Conservation (phyloP, 2,888 invertebrate species). For the Mythimna impura region DNA sequence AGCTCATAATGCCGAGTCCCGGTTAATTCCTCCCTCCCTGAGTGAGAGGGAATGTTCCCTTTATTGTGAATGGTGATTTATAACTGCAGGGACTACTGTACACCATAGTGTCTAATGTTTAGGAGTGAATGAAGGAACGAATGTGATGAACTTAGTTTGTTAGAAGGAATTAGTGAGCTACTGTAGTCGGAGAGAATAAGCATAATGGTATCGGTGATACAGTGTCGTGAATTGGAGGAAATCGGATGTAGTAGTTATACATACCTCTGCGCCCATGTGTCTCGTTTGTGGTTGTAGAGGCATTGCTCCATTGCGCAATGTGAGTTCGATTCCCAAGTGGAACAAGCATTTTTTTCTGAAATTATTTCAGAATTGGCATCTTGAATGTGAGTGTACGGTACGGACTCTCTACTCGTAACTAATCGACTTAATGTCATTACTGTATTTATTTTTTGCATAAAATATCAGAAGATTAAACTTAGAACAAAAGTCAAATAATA, state of each 20-base stretch:
- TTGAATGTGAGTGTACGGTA: no score
- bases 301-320: neutral
- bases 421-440: no score
- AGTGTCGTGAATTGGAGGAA: neutral
- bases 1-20: conserved; percentile 4
- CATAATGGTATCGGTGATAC: neutral
- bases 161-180: neutral
- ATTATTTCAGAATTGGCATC: no score
- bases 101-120: neutral
- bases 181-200: neutral
- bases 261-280: neutral
- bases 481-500: no score
- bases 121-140: conserved; percentile 11
- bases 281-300: neutral
- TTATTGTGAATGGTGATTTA: conserved; percentile 59
- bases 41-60: conserved; percentile 53
- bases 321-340: neutral
- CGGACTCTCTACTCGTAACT: no score
- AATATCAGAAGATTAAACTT: no score
- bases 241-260: neutral
- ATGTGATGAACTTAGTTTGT: neutral
- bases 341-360: no score
- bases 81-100: conserved; percentile 25
- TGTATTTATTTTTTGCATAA: no score
- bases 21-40: conserved; percentile 35